These are phyloP conservation scores for Lordiphosa clarofinis DNA, from an alignment of 1,140 invertebrate genomes.

Conservation along the genomic window DNA sequence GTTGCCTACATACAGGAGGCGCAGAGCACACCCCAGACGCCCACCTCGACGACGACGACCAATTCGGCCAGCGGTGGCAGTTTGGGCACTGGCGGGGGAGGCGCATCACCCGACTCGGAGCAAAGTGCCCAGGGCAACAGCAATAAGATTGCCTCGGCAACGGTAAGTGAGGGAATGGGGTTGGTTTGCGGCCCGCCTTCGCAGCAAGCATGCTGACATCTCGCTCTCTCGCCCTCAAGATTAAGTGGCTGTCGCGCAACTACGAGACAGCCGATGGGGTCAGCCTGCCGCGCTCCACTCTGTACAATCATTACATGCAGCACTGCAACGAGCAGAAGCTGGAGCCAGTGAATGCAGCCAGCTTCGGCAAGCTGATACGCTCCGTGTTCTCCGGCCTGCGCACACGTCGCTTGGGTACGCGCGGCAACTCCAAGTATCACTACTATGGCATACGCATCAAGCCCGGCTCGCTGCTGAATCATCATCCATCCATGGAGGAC, in stretches of 20 bases:
- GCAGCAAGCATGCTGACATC: slow-evolving; percentile 25
- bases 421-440: slow-evolving; percentile 99
- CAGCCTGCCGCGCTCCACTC: slow-evolving; percentile 95
- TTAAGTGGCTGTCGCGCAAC: slow-evolving; percentile 98
- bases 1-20: slow-evolving; percentile 79
- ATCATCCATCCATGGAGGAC: slow-evolving; percentile 79
- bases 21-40: slow-evolving; percentile 85
- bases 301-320: slow-evolving; percentile 97
- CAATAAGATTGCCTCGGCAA: slow-evolving; percentile 92
- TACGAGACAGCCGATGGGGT: slow-evolving; percentile 99
- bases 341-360: slow-evolving; percentile 99
- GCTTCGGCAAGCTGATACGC: slow-evolving; percentile 98
- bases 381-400: slow-evolving; percentile 97
- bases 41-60: slow-evolving; percentile 82
- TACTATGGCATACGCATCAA: slow-evolving; percentile 99
- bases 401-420: slow-evolving; percentile 95
- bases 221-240: slow-evolving; percentile 81
- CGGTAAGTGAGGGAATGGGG: slow-evolving; percentile 85
- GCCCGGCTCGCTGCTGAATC: slow-evolving; percentile 89
- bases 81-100: slow-evolving; percentile 79
- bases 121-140: slow-evolving; percentile 86
- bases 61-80: slow-evolving; percentile 79
- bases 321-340: slow-evolving; percentile 97
- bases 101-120: slow-evolving; percentile 81
- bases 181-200: slow-evolving; percentile 8